These are phyloP conservation scores for Notarius quadriscutis DNA, from an alignment of 2,113 vertebrate species.

Conservation along the genomic window DNA sequence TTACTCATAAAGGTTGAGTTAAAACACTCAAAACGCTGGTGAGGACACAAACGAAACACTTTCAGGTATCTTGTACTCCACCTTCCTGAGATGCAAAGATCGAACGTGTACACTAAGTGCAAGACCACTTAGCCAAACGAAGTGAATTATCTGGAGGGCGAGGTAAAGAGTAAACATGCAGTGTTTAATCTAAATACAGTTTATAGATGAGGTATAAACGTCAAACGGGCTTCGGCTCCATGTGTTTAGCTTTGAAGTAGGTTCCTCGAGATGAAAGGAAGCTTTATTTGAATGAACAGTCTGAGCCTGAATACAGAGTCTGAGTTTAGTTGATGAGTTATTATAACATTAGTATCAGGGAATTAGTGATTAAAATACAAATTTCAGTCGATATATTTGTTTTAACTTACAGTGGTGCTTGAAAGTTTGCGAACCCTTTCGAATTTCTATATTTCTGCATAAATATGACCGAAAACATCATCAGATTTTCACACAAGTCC, in stretches of 20 bases:
- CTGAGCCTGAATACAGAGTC: not conserved
- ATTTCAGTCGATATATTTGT: not conserved
- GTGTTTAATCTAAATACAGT: not conserved
- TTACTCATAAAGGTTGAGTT: not conserved
- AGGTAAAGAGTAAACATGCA: not conserved
- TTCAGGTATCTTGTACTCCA: not conserved
- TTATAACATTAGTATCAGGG: not conserved
- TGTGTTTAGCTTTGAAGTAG: not conserved
- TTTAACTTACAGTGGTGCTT: not conserved
- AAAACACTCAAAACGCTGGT: not conserved
- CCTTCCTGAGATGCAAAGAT: not conserved
- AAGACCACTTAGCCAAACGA: not conserved
- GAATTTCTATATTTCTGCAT: no score
- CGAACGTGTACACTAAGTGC: not conserved
- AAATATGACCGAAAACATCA: no score
- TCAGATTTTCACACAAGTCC: no score
- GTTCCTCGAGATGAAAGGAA: not conserved
- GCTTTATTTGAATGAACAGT: slow-evolving; percentile 11
- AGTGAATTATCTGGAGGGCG: not conserved
- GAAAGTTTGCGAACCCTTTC: no score
- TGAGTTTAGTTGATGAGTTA: not conserved
- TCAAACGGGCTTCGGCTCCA: not conserved
- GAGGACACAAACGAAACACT: not conserved
- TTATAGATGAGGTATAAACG: not conserved
- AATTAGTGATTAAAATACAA: not conserved